phyloP scores from a whole-genome alignment of 2,113 vertebrate genomes.

The Peromyscus polionotus region DNA sequence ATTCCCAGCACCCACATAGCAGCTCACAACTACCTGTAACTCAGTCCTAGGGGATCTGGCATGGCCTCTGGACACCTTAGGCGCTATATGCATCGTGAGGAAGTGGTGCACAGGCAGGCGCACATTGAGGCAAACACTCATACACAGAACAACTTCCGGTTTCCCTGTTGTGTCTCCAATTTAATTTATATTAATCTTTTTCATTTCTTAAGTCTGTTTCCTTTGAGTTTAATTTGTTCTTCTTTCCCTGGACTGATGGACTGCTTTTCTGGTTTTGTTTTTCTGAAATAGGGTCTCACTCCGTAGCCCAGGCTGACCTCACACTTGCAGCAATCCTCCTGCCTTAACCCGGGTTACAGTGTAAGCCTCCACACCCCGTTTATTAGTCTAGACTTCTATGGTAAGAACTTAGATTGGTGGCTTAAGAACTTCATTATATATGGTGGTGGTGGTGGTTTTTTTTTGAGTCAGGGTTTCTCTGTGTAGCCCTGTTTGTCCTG shows the following conservation, averaged over 20 bases:
- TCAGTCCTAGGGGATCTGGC: background rate
- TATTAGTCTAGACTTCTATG: background rate
- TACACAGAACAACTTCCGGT: background rate
- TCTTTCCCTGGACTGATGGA: background rate
- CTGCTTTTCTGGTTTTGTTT: background rate
- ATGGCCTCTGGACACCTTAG: background rate
- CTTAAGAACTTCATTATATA: background rate
- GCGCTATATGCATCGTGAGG: accelerated
- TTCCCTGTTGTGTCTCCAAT: background rate
- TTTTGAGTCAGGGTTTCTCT: background rate
- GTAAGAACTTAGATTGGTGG: background rate
- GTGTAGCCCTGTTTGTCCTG: background rate
- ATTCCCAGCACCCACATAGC: background rate
- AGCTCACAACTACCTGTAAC: background rate
- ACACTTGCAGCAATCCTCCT: background rate
- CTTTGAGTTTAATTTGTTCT: background rate
- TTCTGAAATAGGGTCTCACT: background rate
- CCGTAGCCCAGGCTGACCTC: background rate
- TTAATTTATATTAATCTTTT: background rate
- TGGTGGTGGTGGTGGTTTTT: background rate
- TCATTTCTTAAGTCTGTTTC: background rate
- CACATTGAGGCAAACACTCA: background rate
- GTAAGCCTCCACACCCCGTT: background rate
- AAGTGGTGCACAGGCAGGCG: background rate
- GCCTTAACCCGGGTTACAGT: background rate